A percentile compares a stretch with the other conserved stretches of the same genome.
Evolutionary conservation across 2,113 vertebrate species (phyloP).

Genomic region (Cyphomyrus discorhynchus): DNA sequence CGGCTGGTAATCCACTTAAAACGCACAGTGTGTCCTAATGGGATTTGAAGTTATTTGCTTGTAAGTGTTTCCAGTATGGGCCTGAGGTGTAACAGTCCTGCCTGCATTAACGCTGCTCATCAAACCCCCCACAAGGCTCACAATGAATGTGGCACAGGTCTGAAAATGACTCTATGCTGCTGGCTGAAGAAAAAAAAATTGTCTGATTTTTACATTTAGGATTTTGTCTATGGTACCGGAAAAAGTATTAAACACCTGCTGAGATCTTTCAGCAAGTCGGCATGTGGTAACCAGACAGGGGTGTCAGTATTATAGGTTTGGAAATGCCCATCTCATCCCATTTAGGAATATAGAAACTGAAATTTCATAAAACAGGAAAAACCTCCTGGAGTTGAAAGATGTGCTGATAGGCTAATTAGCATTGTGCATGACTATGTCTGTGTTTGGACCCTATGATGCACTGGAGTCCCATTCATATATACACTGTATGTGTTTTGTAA

Average conservation of each 20-base stretch:
- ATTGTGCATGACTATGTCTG: neutral
- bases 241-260: neutral
- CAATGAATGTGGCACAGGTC: neutral
- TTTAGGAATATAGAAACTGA: neutral
- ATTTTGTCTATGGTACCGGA: neutral
- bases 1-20: neutral
- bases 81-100: neutral
- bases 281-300: neutral
- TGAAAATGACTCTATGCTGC: neutral
- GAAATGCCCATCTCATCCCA: neutral
- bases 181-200: neutral
- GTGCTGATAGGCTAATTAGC: neutral
- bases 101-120: neutral
- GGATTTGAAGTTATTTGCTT: slow-evolving; percentile 2
- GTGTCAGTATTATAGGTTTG: neutral
- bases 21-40: neutral
- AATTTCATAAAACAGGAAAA: neutral
- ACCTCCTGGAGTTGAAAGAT: neutral
- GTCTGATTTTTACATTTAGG: neutral
- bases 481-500: too few species aligned
- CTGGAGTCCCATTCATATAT: neutral
- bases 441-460: neutral
- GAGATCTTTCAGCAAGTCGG: neutral
- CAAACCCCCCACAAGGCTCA: neutral
- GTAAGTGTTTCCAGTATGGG: neutral